Conservation (phyloP, 2,113 vertebrate genomes). For the Charina bottae region DNA sequence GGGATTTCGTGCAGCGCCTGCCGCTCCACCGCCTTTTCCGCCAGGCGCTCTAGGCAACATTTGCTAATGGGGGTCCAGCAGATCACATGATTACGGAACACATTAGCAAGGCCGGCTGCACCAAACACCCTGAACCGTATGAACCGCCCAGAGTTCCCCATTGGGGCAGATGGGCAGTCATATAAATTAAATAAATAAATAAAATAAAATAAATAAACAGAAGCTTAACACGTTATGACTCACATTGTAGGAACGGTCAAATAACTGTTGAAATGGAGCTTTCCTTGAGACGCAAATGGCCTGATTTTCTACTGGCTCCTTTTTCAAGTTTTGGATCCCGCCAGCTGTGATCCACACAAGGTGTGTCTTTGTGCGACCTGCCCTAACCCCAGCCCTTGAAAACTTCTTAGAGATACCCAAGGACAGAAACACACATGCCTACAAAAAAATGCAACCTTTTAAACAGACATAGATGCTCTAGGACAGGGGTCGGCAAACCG, state of each 20-base stretch:
- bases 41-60: background rate
- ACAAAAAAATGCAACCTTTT: background rate
- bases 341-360: background rate
- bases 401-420: background rate
- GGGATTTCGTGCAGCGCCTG: background rate
- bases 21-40: background rate
- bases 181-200: no score
- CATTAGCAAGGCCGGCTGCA: background rate
- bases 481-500: no score
- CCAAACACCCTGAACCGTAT: background rate
- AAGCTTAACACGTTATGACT: background rate
- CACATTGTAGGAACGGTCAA: background rate
- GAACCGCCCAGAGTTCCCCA: no score
- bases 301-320: background rate
- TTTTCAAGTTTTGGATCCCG: background rate
- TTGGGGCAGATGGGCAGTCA: no score
- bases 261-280: background rate
- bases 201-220: no score
- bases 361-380: background rate
- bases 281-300: background rate
- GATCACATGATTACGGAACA: background rate
- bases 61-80: background rate
- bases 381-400: background rate
- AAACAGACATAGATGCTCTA: background rate
- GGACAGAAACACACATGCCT: background rate